A percentile compares a stretch with the other conserved stretches of the same genome.
Evolutionary conservation across 2,888 invertebrate species (phyloP).

Genomic region (Phalera bucephala): DNA sequence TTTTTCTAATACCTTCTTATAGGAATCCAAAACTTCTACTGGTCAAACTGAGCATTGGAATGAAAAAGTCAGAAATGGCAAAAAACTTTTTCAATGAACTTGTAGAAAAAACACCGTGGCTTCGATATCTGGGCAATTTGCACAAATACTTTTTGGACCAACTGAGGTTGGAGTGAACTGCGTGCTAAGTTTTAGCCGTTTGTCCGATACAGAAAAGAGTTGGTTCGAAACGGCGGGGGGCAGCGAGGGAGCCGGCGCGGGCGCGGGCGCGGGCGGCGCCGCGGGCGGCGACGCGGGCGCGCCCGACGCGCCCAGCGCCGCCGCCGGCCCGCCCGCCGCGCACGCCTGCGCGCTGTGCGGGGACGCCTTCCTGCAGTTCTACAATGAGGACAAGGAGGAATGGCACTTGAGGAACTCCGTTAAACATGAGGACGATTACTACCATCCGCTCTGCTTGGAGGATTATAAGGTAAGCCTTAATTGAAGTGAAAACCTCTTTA

Average conservation of each 20-base stretch:
- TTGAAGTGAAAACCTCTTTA: too few relatives aligned
- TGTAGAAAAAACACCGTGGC: too few relatives aligned
- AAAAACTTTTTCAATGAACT: too few relatives aligned
- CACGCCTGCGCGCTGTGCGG: constrained; percentile 94
- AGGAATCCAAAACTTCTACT: too few relatives aligned
- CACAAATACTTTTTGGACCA: too few relatives aligned
- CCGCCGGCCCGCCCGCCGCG: constrained; percentile 86
- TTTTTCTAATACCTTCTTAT: too few relatives aligned
- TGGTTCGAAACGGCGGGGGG: constrained; percentile 91
- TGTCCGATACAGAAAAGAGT: constrained; percentile 91
- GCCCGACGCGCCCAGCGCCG: constrained; percentile 85
- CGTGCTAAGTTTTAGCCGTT: too few relatives aligned
- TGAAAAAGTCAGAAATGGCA: too few relatives aligned
- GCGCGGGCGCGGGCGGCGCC: constrained; percentile 30
- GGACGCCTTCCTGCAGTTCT: constrained; percentile 97
- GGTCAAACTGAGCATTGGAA: too few relatives aligned
- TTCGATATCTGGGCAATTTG: too few relatives aligned
- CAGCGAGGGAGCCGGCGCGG: constrained; percentile 53
- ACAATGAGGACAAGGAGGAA: constrained; percentile 98
- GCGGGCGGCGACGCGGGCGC: constrained; percentile 48
- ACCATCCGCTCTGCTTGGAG: constrained; percentile 95
- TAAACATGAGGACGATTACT: constrained; percentile 88
- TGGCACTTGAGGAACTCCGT: constrained; percentile 96
- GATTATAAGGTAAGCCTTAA: constrained; percentile 92
- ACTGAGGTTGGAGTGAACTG: too few relatives aligned